Conservation (phyloP, 2,113 vertebrate genomes). For the Neoarius graeffei region DNA sequence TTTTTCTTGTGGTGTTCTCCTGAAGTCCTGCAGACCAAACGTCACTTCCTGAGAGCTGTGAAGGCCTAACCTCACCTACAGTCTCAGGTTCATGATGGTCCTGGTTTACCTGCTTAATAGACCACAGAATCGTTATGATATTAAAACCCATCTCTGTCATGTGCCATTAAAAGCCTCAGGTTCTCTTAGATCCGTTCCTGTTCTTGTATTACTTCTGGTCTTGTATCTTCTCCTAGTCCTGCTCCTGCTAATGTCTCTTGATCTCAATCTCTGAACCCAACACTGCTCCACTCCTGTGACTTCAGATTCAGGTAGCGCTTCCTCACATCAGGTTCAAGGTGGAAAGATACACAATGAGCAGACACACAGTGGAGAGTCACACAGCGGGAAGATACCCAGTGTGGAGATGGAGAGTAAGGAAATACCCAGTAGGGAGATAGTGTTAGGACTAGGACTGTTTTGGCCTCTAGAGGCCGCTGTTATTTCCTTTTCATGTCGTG, state of each 20-base stretch:
- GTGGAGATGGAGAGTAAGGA: no score
- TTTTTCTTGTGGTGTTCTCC: not conserved
- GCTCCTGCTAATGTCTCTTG: not conserved
- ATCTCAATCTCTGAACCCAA: not conserved
- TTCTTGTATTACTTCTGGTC: not conserved
- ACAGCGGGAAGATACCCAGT: not conserved
- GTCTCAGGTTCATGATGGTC: not conserved
- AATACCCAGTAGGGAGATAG: no score
- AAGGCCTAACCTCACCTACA: not conserved
- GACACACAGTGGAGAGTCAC: no score
- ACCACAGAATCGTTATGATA: not conserved
- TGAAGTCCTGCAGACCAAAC: not conserved
- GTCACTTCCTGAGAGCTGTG: not conserved
- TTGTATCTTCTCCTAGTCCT: not conserved
- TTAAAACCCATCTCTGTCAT: not conserved
- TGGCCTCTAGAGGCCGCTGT: no score
- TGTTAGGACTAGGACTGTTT: no score
- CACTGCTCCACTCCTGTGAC: not conserved
- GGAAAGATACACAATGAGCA: no score
- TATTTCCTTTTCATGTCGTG: no score
- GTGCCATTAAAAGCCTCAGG: not conserved
- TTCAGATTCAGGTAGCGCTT: not conserved
- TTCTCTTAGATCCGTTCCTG: not conserved
- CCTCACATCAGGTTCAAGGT: not conserved
- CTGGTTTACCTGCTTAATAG: not conserved